Evolutionary conservation across 2,888 invertebrate species (phyloP), one percentile per base, ranked within the genome.

Genomic region (Nomada lathburiana): DNA sequence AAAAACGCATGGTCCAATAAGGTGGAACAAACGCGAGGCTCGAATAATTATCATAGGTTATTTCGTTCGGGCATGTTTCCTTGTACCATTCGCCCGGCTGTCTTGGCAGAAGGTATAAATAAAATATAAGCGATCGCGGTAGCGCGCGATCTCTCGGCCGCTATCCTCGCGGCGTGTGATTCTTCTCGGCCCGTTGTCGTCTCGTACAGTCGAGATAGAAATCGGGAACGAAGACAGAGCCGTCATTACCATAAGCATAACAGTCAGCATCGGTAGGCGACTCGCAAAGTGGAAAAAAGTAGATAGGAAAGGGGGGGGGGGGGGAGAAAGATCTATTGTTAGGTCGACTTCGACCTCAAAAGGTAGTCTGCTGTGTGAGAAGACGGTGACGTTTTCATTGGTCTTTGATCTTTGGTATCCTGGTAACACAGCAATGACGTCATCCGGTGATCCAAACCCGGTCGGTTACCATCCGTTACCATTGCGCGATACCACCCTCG

Each of bases 351-450:
- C 71, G 77, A 80, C 64, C 65, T 72, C 64, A 18, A 53, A 16
- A 42, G 50, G 62, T 65, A 76, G 62, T 2, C 4, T 18, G 20
- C 59, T 20, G 59, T 23, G 36, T 20, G 29, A 52, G 68, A 65
- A 57, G 67, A 78, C 82, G 82, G 70, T 85, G 85, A 80, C 82
- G 85, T 83, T 83, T 80, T 59, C 83, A 80, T 79, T 86, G 84
- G 83, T 76, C 85, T 82, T 85, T 86, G 86, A 87, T 86, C 86
- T 80, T 75, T 78, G 83, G 85, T 85, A 88, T 88, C 88, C 83
- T 88, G 88, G 88, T 88, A 87, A 88, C 87, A 87, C 80, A 29
- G 72, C 74, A 64, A 71, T 88, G 88, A 88, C 88, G 88, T 88
- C 88, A 88, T 79, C 76, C 70, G 62, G 83, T 88, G 87, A 88